Evolutionary conservation across 2,888 invertebrate species (phyloP).

Genomic region (Matsumyia berberina): DNA sequence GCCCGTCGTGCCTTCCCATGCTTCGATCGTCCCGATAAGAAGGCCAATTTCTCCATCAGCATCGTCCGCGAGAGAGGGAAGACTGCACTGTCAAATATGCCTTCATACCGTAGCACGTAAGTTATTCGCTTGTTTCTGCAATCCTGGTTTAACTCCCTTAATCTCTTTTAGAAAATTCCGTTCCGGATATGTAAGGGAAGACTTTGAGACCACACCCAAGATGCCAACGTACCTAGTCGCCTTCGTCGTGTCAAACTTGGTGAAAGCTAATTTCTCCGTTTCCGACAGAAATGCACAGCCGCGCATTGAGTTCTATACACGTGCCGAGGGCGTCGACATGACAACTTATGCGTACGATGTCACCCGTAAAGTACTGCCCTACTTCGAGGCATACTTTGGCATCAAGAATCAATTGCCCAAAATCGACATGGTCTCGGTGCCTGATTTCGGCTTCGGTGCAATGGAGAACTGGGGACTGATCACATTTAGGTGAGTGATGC

Average conservation of each 20-base stretch:
- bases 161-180: conserved; percentile 78
- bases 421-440: conserved; percentile 90
- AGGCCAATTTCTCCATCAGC: conserved; percentile 90
- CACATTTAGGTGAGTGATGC: conserved; percentile 85
- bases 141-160: not conserved
- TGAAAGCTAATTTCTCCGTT: conserved; percentile 80
- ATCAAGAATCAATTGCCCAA: conserved; percentile 88
- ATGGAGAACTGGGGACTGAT: conserved; percentile 90
- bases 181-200: conserved; percentile 87
- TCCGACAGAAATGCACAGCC: conserved; percentile 80
- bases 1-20: conserved; percentile 94
- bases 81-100: conserved; percentile 88
- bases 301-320: conserved; percentile 83
- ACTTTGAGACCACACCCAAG: conserved; percentile 87
- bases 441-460: conserved; percentile 89
- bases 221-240: conserved; percentile 92
- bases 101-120: conserved; percentile 82
- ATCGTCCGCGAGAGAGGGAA: conserved; percentile 86
- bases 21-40: conserved; percentile 93
- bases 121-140: conserved; percentile 30
- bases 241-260: conserved; percentile 86
- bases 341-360: conserved; percentile 86
- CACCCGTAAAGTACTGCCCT: conserved; percentile 87
- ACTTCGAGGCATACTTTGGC: conserved; percentile 88
- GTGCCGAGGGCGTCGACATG: conserved; percentile 82